Evolutionary conservation across 2,797 vertebrate genomes (phyloP), one percentile per base, ranked within the genome.

Genomic region (Morus bassanus): DNA sequence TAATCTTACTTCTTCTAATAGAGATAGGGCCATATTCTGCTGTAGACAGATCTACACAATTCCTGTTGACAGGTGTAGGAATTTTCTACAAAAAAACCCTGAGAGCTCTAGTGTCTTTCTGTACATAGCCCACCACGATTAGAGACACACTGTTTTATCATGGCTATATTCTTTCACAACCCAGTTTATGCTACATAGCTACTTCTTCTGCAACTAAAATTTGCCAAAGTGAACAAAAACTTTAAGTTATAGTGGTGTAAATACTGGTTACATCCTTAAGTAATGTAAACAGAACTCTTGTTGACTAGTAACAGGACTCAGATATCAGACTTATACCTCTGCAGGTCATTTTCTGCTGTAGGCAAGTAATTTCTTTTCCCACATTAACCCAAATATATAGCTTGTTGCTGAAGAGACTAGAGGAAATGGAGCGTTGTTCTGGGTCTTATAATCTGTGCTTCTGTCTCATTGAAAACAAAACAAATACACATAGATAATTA

Each of bases 61-160:
- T 88, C 25, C 25, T 60, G 12, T 73, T 59, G 61, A 31, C 25
- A 91, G 7, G 7, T 48, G 15, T 50, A 88, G 46, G 72, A 61
- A 41, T 83, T 74, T 67, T 57, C 35, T 35, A 37, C 5, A 15
- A 67, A 37, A 23, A 46, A 4, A 0, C 6, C 4, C 17, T 51
- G 18, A 64, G 8, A 70, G 4, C 7, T 50, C 15, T 9, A 61
- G 13, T 7, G 13, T 60, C 24, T 77, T 4, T 37, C 11, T 46
- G 15, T 57, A 61, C 5, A 30, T 9, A n/a, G 27, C 16, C 7
- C 22, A 16, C 43, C 18, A 31, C 0, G 0, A 18, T 46, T 41
- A 84, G 21, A 64, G n/a, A 60, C 5, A 37, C 18, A 14, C 11
- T 43, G 3, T 9, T 65, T 79, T 80, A 63, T 63, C 24, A 15